A percentile compares a stretch with the other conserved stretches of the same genome.
Evolutionary conservation across 1,140 invertebrate species (phyloP).

Genomic region (Bombus impatiens): DNA sequence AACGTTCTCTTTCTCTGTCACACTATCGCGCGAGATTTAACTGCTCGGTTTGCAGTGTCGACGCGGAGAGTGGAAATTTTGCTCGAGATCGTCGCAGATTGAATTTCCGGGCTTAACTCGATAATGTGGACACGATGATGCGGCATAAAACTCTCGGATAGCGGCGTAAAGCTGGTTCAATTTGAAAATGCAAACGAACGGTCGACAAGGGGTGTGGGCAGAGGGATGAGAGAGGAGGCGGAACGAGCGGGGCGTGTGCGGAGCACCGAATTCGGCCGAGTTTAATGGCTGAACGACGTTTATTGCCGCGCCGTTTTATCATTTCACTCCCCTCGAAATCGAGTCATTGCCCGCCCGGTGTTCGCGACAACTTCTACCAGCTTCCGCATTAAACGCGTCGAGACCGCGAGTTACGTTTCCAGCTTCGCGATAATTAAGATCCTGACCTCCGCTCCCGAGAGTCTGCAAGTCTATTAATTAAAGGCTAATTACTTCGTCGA

Average conservation of each 20-base stretch:
- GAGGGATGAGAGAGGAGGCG: not conserved
- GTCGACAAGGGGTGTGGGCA: not conserved
- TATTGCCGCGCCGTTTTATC: constrained; percentile 48
- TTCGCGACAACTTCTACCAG: constrained; percentile 15
- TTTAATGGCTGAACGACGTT: constrained; percentile 53
- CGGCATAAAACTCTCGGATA: constrained; percentile 36
- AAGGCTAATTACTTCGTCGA: constrained; percentile 78
- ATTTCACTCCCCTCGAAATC: constrained; percentile 16
- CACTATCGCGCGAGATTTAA: not conserved
- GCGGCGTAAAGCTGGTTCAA: constrained; percentile 41
- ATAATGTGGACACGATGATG: constrained; percentile 38
- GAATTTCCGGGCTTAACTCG: constrained; percentile 33
- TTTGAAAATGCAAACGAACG: constrained; percentile 47
- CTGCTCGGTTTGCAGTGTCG: constrained; percentile 19
- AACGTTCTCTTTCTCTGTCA: too few relatives aligned
- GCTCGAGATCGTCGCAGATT: constrained; percentile 4
- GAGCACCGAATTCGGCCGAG: constrained; percentile 16
- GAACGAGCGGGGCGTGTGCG: not conserved
- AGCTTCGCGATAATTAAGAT: constrained; percentile 76
- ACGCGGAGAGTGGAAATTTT: constrained; percentile 7
- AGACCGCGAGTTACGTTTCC: constrained; percentile 68
- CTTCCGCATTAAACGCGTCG: constrained; percentile 51
- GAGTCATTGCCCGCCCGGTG: not conserved
- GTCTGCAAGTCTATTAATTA: constrained; percentile 78
- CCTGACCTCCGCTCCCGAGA: constrained; percentile 55